Base-by-base conservation (phyloP, 2,888 invertebrate genomes). In the Podotricha telesiphe region DNA sequence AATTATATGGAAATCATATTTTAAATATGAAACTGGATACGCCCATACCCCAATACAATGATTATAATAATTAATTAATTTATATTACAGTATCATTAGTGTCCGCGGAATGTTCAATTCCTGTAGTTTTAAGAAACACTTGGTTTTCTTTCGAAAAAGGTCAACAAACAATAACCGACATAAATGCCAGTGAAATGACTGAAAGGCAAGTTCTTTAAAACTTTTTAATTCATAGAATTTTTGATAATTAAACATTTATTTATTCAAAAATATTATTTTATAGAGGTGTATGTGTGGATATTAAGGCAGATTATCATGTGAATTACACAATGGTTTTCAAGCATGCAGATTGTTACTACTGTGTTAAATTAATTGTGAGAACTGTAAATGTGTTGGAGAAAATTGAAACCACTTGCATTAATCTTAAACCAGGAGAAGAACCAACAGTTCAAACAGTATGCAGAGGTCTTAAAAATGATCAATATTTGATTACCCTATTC, bases 101-200 rank as follows among this genome's bases (percentile, higher is more conserved):
- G 74, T 80, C 83, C 69, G 82, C 86, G 1, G 93, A 93, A 70
- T 97, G 97, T 84, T 93, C 94, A 34, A 96, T 98, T 81, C 98
- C 98, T 37, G 82, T 94, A 73, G 95, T 97, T 56, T 86, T 98
- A 61, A 94, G 97, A 79, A 98, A 98, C 70, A 94, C 96, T 42
- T 98, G 98, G 98, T 98, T 97, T 88, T 98, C 97, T 2, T 96
- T 97, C 94, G 98, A 98, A 94, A 95, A 95, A 90, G 97, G 97
- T 11, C 93, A 94, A 78, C 97, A 97, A 78, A 97, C 97, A 0
- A 93, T 96, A 58, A 98, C 97, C 0, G 96, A 96, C 81, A 95
- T 98, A 65, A 96, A 98, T 88, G 96, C 96, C 0, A 95, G 94
- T 69, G 94, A 95, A 51, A 97, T 98, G 96, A 95, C 96, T 10